These are phyloP conservation scores for Thaleichthys pacificus DNA, from an alignment of 2,797 vertebrate species.

Conservation along the genomic window DNA sequence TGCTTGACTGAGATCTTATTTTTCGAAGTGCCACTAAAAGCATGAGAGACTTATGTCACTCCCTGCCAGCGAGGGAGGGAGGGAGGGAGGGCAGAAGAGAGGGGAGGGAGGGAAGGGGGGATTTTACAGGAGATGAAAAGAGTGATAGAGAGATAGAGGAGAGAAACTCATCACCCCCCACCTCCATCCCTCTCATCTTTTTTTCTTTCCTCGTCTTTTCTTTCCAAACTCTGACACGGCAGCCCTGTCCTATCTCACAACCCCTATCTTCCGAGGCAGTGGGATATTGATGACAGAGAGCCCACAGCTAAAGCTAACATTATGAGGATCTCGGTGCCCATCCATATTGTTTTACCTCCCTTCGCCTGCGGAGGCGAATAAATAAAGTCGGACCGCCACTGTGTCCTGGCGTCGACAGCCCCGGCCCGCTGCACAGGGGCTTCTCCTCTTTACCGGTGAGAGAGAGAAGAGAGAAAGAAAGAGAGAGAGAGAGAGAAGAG, in stretches of 20 bases:
- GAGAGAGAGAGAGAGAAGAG: too few relatives aligned
- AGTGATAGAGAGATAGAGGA: slow-evolving; percentile 21
- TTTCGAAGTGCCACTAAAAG: slow-evolving; percentile 79
- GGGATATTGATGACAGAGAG: slow-evolving; percentile 69
- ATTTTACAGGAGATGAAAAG: slow-evolving; percentile 68
- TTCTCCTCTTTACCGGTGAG: too few relatives aligned
- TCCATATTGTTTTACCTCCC: slow-evolving; percentile 77
- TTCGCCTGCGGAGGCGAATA: slow-evolving; percentile 80
- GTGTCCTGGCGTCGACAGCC: slow-evolving; percentile 56
- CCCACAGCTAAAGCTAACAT: slow-evolving; percentile 75
- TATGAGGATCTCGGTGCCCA: slow-evolving; percentile 67
- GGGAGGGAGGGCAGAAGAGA: not conserved
- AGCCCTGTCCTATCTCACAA: slow-evolving; percentile 47
- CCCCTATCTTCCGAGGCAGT: slow-evolving; percentile 9
- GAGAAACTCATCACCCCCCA: slow-evolving; percentile 17
- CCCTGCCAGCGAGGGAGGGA: slow-evolving; percentile 38
- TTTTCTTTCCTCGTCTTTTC: slow-evolving; percentile 19
- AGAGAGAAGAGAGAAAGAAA: too few relatives aligned
- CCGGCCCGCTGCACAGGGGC: not conserved
- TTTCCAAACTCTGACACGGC: slow-evolving; percentile 51
- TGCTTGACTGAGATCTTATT: slow-evolving; percentile 74
- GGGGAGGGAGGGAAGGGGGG: slow-evolving; percentile 43
- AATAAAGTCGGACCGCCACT: slow-evolving; percentile 84
- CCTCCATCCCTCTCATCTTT: not conserved
- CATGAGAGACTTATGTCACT: slow-evolving; percentile 74